These are phyloP conservation scores for Seladonia tumulorum DNA, from an alignment of 2,888 invertebrate genomes.

Conservation along the genomic window DNA sequence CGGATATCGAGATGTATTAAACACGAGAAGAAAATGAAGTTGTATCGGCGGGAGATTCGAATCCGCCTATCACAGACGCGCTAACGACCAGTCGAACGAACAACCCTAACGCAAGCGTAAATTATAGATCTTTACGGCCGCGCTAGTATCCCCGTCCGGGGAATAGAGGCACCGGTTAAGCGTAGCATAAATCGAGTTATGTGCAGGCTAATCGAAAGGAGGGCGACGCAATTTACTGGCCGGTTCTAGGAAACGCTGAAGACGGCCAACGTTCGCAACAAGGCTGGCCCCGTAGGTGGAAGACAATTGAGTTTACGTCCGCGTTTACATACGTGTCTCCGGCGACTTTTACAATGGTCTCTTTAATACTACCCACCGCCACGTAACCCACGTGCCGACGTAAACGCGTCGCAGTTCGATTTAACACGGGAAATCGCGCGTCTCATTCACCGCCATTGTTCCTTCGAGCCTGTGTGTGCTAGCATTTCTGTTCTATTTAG, in stretches of 20 bases:
- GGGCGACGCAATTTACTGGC: conserved; percentile 56
- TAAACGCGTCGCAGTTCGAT: conserved; percentile 7
- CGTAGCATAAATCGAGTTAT: conserved; percentile 53
- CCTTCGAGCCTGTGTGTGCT: background rate
- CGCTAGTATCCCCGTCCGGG: conserved; percentile 16
- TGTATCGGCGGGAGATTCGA: background rate
- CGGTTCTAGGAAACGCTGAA: conserved; percentile 55
- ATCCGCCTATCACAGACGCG: no score
- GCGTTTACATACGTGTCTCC: conserved; percentile 52
- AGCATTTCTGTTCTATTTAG: background rate
- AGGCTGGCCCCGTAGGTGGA: conserved; percentile 56
- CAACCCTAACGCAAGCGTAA: background rate
- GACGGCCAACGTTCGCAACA: conserved; percentile 55
- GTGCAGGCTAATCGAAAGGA: conserved; percentile 63
- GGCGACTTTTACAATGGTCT: conserved; percentile 39
- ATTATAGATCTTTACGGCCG: conserved; percentile 28
- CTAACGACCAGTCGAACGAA: background rate
- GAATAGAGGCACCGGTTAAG: conserved; percentile 13
- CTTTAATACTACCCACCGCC: conserved; percentile 36
- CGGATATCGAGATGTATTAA: no score
- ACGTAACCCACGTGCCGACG: background rate
- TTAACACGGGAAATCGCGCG: background rate
- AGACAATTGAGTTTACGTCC: conserved; percentile 57
- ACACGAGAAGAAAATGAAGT: no score
- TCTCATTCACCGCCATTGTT: background rate